phyloP scores from a whole-genome alignment of 2,888 invertebrate genomes.

The Anagyrus pseudococci region DNA sequence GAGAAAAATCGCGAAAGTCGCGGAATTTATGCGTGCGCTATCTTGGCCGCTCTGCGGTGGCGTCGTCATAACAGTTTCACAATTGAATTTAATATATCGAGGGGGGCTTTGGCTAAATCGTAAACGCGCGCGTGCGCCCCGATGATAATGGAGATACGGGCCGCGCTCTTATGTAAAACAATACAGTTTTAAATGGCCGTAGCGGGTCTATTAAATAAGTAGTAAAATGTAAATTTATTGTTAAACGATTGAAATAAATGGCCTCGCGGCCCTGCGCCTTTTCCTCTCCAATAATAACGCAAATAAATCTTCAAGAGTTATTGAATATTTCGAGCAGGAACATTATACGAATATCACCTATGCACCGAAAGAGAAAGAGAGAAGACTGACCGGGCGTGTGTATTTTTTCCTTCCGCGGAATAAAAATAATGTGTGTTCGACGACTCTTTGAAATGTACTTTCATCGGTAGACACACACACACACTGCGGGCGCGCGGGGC shows the following conservation, averaged over 20 bases:
- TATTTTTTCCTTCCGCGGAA: constrained; percentile 1
- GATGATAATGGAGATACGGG: not conserved
- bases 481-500: not conserved
- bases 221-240: constrained; percentile 21
- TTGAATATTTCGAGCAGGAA: constrained; percentile 12
- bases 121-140: not conserved
- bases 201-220: not conserved
- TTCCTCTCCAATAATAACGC: constrained; percentile 16
- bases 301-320: constrained; percentile 11
- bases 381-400: too few species aligned
- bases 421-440: constrained; percentile 11
- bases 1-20: too few species aligned
- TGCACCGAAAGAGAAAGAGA: too few species aligned
- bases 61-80: not conserved
- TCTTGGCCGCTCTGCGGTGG: too few species aligned
- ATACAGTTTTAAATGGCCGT: not conserved
- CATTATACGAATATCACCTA: constrained; percentile 12
- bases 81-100: not conserved
- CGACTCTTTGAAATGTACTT: constrained; percentile 24
- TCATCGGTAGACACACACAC: constrained; percentile 20
- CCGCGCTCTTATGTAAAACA: constrained; percentile 8
- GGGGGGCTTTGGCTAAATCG: not conserved
- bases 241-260: constrained; percentile 28
- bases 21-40: too few species aligned
- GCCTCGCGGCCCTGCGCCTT: not conserved